A percentile compares a stretch with the other conserved stretches of the same genome.
Evolutionary conservation across 2,113 vertebrate genomes (phyloP).

Genomic region (Dipodomys stephensi): DNA sequence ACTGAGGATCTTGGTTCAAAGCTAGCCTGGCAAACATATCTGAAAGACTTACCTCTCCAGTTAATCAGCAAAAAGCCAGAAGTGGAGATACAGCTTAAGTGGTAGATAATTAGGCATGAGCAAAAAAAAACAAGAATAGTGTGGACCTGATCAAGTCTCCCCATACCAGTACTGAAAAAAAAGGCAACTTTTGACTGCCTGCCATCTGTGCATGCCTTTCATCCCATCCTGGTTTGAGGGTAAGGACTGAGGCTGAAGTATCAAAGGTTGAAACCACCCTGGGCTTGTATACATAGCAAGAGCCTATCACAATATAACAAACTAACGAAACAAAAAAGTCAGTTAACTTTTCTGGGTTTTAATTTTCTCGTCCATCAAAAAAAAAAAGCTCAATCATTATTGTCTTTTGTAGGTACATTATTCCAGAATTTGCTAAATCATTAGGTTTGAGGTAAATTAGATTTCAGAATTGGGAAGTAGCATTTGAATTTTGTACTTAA

Average conservation of each 20-base stretch:
- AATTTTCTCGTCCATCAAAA: conserved; percentile 30
- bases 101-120: too few species aligned
- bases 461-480: conserved; percentile 61
- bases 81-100: too few species aligned
- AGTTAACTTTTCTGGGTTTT: conserved; percentile 46
- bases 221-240: background rate
- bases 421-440: conserved; percentile 36
- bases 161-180: too few species aligned
- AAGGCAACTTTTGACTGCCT: background rate
- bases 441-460: conserved; percentile 31
- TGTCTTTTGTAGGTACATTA: conserved; percentile 12
- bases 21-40: too few species aligned
- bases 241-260: background rate
- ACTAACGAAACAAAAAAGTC: background rate
- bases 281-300: background rate
- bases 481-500: conserved; percentile 53
- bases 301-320: background rate
- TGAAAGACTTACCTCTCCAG: too few species aligned
- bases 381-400: background rate
- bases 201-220: background rate
- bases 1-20: too few species aligned
- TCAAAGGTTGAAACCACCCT: background rate
- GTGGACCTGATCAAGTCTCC: too few species aligned
- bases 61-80: too few species aligned
- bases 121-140: too few species aligned